Percentiles rank a stretch among this genome's conserved stretches.
These are phyloP conservation scores for Melitaea cinxia DNA, from an alignment of 1,140 invertebrate genomes.

Conservation along the genomic window DNA sequence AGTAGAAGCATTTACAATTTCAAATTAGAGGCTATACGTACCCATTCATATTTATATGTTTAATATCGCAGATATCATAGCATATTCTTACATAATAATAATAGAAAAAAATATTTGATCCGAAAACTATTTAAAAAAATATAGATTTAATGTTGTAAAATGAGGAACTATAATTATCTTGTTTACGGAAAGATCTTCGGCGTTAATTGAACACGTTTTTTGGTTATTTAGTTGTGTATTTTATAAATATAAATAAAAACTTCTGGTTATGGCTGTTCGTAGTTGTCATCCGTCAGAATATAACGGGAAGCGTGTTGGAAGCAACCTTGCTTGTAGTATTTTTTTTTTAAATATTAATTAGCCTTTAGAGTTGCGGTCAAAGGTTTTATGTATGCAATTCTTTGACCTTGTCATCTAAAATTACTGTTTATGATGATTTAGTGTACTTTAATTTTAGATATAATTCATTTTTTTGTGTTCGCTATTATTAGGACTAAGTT, in stretches of 20 bases:
- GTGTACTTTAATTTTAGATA: no score
- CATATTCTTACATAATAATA: no score
- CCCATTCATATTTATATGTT: no score
- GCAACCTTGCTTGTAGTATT: background rate
- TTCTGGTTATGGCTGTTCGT: slow-evolving; percentile 1
- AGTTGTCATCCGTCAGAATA: slow-evolving; percentile 5
- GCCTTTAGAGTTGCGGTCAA: background rate
- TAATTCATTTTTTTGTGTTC: no score
- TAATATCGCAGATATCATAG: no score
- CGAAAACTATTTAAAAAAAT: no score
- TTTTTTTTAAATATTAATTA: background rate
- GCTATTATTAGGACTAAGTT: no score
- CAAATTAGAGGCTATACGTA: no score
- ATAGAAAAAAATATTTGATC: no score
- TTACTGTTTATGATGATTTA: no score
- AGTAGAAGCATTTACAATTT: background rate
- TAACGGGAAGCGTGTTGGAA: background rate
- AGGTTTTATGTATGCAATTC: background rate
- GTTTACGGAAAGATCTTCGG: slow-evolving; percentile 29
- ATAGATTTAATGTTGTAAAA: slow-evolving; percentile 18
- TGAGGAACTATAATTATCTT: slow-evolving; percentile 17
- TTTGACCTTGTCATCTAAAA: background rate
- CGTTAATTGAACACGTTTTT: slow-evolving; percentile 10
- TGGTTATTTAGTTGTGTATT: background rate
- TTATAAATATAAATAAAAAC: slow-evolving; percentile 16